Evolutionary conservation across 2,888 invertebrate genomes (phyloP).

Genomic region (Myopa tessellatipennis): DNA sequence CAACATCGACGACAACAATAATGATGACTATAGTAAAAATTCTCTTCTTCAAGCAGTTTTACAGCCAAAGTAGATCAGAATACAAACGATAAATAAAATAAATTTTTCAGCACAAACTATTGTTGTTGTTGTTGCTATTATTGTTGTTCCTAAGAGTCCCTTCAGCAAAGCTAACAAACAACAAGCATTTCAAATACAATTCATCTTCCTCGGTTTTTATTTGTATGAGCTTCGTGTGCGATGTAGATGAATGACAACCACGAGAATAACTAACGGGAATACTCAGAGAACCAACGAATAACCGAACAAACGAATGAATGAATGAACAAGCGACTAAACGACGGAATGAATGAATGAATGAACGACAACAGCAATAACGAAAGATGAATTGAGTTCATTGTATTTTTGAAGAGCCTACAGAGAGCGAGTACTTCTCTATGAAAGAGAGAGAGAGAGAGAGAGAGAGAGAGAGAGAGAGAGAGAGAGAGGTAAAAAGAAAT

Average conservation of each 20-base stretch:
- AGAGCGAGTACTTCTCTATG: background rate
- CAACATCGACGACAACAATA: background rate
- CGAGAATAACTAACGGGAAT: constrained; percentile 6
- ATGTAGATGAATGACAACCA: constrained; percentile 9
- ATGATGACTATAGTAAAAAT: background rate
- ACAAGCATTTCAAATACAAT: constrained; percentile 6
- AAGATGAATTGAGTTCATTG: constrained; percentile 16
- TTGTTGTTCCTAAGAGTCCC: background rate
- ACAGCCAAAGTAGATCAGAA: constrained; percentile 5
- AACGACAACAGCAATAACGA: background rate
- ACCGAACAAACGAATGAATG: background rate
- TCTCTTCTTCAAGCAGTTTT: constrained; percentile 21
- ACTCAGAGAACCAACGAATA: background rate
- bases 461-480: background rate
- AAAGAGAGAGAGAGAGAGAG: background rate
- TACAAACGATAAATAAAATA: constrained; percentile 29
- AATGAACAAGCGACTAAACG: background rate
- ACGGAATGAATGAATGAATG: background rate
- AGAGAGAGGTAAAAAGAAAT: background rate
- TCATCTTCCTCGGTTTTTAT: constrained; percentile 4
- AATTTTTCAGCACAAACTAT: constrained; percentile 7
- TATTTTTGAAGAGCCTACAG: constrained; percentile 16
- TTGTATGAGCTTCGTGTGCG: constrained; percentile 22
- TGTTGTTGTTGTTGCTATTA: constrained; percentile 14
- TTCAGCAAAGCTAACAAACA: constrained; percentile 1